Base-by-base conservation (phyloP, 2,888 invertebrate genomes). In the Pachliopta kotzebuea region DNA sequence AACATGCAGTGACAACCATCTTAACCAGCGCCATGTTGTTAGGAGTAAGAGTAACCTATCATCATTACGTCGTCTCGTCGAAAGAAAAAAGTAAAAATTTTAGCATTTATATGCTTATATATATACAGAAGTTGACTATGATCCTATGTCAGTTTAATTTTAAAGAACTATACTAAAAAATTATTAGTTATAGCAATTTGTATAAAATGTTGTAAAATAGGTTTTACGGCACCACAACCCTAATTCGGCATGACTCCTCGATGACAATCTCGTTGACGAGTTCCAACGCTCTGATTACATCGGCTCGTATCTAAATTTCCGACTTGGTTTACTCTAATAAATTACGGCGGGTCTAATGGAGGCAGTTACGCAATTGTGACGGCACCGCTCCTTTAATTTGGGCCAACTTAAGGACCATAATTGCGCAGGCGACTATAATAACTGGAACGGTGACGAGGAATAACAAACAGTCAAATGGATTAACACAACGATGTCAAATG, bases 201-300 rank as follows among this genome's bases (percentile, higher is more conserved):
- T 20, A 8, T 20, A 4, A 20, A 20, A 49, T 20, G 49, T 49
- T 49, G 20, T 49, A 49, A 49, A 20, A 37, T 37, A 20, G 49
- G n/a, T 49, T 49, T 8, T 49, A 49, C 9, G 1, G n/a, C 20
- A 37, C 37, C 37, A 49, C 49, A 37, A 23, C 45, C 56, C 42
- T 59, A 62, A 68, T 67, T 69, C 63, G 59, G 37, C 63, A 50
- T 63, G 66, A 68, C 66, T 65, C 59, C 52, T 31, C 56, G 71
- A 73, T 75, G 74, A 76, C 76, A 77, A 76, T 75, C 78, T 75
- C 73, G 74, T 76, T 76, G 74, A 76, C 74, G 73, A 73, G 69
- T 72, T 67, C 67, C 69, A 54, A 68, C 70, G 68, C 67, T 69
- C 69, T 72, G 75, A 78, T 78, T 76, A 76, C 72, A 73, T 70